Evolutionary conservation across 1,140 invertebrate species (phyloP).

Genomic region (Heliconius hewitsoni): DNA sequence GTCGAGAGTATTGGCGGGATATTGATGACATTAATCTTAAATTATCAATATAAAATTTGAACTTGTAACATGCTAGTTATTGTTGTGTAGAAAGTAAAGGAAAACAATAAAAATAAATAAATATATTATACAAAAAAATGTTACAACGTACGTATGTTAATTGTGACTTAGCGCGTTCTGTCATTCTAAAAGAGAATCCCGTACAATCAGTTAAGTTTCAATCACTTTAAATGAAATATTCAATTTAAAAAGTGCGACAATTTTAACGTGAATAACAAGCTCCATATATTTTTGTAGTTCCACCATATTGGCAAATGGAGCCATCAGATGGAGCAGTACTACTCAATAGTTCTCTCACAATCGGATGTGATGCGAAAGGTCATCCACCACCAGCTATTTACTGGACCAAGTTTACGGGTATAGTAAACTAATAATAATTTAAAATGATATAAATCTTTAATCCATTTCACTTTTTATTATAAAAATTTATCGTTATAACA

Average conservation of each 20-base stretch:
- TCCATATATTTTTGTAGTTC: slow-evolving; percentile 82
- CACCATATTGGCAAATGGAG: slow-evolving; percentile 91
- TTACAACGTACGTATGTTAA: too few relatives aligned
- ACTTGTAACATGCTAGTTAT: background rate
- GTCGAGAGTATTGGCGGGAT: background rate
- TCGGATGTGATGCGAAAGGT: slow-evolving; percentile 90
- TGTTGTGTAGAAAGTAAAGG: background rate
- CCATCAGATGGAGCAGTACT: slow-evolving; percentile 88
- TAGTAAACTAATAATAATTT: background rate
- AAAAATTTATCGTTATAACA: background rate
- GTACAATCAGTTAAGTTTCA: too few relatives aligned
- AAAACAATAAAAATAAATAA: background rate
- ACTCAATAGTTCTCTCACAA: slow-evolving; percentile 86
- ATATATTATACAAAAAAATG: too few relatives aligned
- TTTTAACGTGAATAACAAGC: background rate
- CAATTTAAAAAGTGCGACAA: too few relatives aligned
- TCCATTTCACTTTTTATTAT: background rate
- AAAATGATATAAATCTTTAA: slow-evolving; percentile 11
- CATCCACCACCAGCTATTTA: slow-evolving; percentile 89
- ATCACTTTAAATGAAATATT: too few relatives aligned
- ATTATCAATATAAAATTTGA: background rate
- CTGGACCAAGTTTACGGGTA: slow-evolving; percentile 84
- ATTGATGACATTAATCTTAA: background rate
- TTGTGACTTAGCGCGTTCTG: too few relatives aligned
- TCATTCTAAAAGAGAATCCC: too few relatives aligned